phyloP scores from a whole-genome alignment of 1,140 invertebrate genomes.

The Melipona quadrifasciata region DNA sequence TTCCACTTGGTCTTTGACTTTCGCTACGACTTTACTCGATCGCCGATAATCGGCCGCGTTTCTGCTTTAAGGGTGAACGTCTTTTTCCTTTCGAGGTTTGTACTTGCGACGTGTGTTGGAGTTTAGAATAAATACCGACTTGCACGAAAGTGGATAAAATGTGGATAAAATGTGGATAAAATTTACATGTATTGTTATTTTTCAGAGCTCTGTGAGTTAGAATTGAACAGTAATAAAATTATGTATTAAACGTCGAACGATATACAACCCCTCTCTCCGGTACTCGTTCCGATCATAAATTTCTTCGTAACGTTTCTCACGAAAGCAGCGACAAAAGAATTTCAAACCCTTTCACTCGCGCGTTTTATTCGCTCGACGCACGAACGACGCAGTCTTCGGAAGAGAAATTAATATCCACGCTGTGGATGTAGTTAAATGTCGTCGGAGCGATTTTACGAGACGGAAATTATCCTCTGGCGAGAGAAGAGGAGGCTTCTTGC shows the following conservation, averaged over 20 bases:
- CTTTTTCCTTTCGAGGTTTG: not conserved
- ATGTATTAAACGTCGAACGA: not conserved
- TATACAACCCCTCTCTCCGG: not conserved
- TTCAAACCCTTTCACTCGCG: not conserved
- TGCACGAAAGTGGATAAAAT: not conserved
- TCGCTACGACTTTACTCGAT: not conserved
- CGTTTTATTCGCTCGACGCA: not conserved
- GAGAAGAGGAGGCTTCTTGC: not conserved
- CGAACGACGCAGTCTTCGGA: not conserved
- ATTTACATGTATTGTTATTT: no score
- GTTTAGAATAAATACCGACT: not conserved
- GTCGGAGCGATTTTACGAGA: not conserved
- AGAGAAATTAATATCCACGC: not conserved
- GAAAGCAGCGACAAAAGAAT: not conserved
- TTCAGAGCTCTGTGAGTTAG: not conserved
- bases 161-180: no score
- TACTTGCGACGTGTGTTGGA: not conserved
- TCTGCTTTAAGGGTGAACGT: not conserved
- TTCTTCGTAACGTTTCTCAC: not conserved
- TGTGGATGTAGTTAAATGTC: not conserved
- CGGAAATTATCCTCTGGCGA: not conserved
- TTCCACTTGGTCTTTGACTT: not conserved
- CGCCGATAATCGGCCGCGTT: slow-evolving; percentile 39
- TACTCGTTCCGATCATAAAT: not conserved
- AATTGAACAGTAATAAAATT: not conserved